Base-by-base conservation (phyloP, 2,113 vertebrate genomes). In the Cavia porcellus region DNA sequence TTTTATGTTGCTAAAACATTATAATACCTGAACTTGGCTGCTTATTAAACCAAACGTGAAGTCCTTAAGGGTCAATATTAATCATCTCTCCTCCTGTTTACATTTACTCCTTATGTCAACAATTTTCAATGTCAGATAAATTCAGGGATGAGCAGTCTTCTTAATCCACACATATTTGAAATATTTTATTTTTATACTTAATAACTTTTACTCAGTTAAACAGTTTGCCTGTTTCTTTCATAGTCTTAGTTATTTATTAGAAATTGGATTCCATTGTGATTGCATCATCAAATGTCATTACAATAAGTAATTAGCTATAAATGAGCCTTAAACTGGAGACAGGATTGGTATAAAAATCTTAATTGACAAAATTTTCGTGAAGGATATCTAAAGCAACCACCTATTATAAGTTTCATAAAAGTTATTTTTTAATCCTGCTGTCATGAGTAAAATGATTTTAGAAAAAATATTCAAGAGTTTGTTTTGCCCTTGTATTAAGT, bases 1-100 rank as follows among this genome's bases (percentile, higher is more conserved):
- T 0, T 0, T 83, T 93, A 96, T 88, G 94, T 82, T 97, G 62
- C 83, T 42, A 57, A 98, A 66, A 96, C 72, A 86, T 84, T 77
- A 57, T 75, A 77, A 92, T 95, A 86, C 45, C 74, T 62, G 95
- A 91, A 97, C 95, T 77, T 50, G 96, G 83, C 93, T 97, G 86
- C 93, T 96, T 97, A 96, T 97, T 95, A 95, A 64, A 95, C 77
- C 92, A 61, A 94, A 96, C 38, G 96, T 96, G 94, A 97, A 98
- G 90, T 98, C 89, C 86, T 98, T 70, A 86, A 85, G 90, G 86
- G n/a, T 97, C 81, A 92, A 52, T 97, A 97, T 95, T 97, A 97
- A 98, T 97, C 91, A 89, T 64, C 7, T 88, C 96, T 83, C 79
- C 35, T 82, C 92, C 85, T 95, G 87, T 97, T 97, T 97, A 95